Evolutionary conservation across 2,113 vertebrate species (phyloP), one percentile per base, ranked within the genome.

Genomic region (Xiphophorus couchianus): DNA sequence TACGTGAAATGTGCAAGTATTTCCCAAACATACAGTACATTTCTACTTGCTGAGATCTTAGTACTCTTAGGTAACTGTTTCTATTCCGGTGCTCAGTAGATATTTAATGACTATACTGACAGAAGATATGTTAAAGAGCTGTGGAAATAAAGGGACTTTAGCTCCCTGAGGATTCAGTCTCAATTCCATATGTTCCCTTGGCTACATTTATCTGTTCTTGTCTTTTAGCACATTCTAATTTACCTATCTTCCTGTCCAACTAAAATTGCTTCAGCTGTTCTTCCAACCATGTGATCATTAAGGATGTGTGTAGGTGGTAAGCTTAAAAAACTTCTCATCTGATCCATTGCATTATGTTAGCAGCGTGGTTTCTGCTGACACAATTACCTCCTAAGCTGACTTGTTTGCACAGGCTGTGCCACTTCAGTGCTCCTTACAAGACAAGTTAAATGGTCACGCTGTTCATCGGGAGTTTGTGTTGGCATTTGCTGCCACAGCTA

Each of bases 131-230:
- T 65, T 51, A 10, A 33, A 80, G 74, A 48, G 17, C 58, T 33
- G 15, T 73, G 64, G 25, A n/a, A 33, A 48, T 19, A 66, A 65
- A 74, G 33, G 66, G 33, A 69, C 14, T 71, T 48, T 27, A 73
- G 77, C 74, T 68, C 58, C 27, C 63, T 39, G 25, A 62, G 30
- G 51, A 25, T 62, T 75, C 65, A 54, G 28, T 82, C 67, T 82
- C 35, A 28, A 27, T 30, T 30, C 62, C 69, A 60, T n/a, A 37
- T 67, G 62, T 44, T 83, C 62, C 80, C 44, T 30, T 42, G 48
- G 48, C 78, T 89, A 91, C 82, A 88, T 89, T 81, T 90, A 91
- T 71, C 69, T 82, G 66, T 71, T 85, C 89, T 80, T 75, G 31
- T 80, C 74, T 66, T 73, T 66, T 86, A 81, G 76, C 75, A 71